Evolutionary conservation across 2,113 vertebrate species (phyloP).

Genomic region (Edolisoma coerulescens): DNA sequence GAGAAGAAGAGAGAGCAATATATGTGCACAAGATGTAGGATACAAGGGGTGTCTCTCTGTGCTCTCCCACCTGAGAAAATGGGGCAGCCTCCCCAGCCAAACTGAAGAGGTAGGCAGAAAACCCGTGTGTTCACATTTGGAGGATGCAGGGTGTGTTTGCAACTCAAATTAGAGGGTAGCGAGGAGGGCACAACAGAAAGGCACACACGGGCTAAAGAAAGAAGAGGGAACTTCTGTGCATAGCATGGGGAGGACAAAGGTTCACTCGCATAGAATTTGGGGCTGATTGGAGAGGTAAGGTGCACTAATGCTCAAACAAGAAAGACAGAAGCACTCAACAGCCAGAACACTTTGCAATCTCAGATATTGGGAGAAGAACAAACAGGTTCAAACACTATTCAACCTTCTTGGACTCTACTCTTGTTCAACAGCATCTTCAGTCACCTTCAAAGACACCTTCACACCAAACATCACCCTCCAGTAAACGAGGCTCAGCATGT

Average conservation of each 20-base stretch:
- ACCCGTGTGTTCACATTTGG: background rate
- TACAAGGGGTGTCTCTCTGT: background rate
- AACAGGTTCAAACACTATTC: background rate
- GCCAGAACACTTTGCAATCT: background rate
- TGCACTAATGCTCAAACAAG: background rate
- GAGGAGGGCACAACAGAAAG: background rate
- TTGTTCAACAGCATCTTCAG: background rate
- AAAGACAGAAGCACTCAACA: background rate
- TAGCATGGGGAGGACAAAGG: background rate
- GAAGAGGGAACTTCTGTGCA: background rate
- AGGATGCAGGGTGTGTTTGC: background rate
- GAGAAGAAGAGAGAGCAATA: background rate
- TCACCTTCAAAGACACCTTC: background rate
- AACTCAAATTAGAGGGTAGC: background rate
- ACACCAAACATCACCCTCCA: background rate
- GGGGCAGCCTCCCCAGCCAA: background rate
- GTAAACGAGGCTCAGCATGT: background rate
- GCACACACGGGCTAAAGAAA: background rate
- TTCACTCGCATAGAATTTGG: background rate
- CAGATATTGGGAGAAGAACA: background rate
- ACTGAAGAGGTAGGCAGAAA: background rate
- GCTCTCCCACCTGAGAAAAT: background rate
- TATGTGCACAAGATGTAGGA: background rate
- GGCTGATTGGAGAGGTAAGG: background rate
- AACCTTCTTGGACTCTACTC: background rate